phyloP scores from a whole-genome alignment of 2,888 invertebrate species.

The Pachymerium ferrugineum region DNA sequence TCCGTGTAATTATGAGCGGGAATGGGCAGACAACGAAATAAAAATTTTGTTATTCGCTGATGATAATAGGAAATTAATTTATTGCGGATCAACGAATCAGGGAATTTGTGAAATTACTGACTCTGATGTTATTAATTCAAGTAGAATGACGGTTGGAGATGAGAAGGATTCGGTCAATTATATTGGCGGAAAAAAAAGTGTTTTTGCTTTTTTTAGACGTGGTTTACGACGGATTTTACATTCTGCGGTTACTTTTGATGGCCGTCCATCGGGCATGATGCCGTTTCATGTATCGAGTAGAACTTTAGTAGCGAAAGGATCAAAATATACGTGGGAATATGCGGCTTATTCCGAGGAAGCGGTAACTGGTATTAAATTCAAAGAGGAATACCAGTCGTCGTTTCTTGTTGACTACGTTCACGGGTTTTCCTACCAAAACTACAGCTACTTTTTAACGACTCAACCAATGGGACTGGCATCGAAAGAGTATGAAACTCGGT shows the following conservation, averaged over 20 bases:
- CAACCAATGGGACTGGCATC: constrained; percentile 39
- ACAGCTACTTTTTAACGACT: constrained; percentile 43
- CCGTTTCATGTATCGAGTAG: constrained; percentile 33
- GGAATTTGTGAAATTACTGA: constrained; percentile 28
- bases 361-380: constrained; percentile 6
- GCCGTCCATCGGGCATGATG: not conserved
- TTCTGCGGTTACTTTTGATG: constrained; percentile 34
- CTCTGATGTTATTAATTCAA: not conserved
- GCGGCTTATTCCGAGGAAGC: constrained; percentile 17
- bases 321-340: constrained; percentile 32
- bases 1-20: not conserved
- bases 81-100: constrained; percentile 28
- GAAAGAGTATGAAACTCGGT: constrained; percentile 40
- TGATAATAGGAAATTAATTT: not conserved
- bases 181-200: constrained; percentile 32
- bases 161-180: constrained; percentile 33
- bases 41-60: constrained; percentile 26
- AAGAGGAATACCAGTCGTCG: not conserved
- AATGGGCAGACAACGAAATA: not conserved
- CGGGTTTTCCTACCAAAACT: constrained; percentile 42
- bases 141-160: constrained; percentile 26
- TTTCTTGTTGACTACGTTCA: constrained; percentile 42
- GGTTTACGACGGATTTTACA: constrained; percentile 32
- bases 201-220: constrained; percentile 33
- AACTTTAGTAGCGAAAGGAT: not conserved